Evolutionary conservation across 2,113 vertebrate genomes (phyloP), one percentile per base, ranked within the genome.

Genomic region (Orthochromis indermauri): DNA sequence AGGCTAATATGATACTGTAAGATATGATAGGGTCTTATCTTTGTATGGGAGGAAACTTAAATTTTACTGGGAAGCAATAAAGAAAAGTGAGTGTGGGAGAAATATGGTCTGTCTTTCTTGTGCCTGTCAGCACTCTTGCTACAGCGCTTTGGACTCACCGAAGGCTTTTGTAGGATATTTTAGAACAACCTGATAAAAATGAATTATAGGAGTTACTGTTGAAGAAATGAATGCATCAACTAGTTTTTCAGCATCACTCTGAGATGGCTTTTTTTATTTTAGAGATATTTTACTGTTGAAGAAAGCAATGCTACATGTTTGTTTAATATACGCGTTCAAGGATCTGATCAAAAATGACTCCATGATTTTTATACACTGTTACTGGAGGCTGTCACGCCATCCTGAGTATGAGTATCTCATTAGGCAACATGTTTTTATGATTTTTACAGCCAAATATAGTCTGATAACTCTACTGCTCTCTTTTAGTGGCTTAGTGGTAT

Each of bases 241-340:
- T 9, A 14, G 35, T 68, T 68, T 68, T 21, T 40, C 33, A 40
- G 63, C 33, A 19, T 68, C 19, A 8, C 35, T 9, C 33, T 68
- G 11, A 68, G 19, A 21, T 21, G 11, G 1, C 0, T 2, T 12
- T 13, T 63, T 17, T 2, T 1, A 4, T 11, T 63, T 63, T 4
- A 63, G 31, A 35, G 17, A 11, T 3, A n/a, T 35, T 63, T 10
- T 3, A 7, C 59, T 35, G 16, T 5, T 2, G 31, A 63, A 35
- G 16, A 35, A 63, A 7, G 16, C 17, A 7, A 11, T 63, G 9
- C 59, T 63, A 35, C 31, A 3, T 7, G 31, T 63, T 63, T 63
- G 16, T 63, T 19, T 63, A 33, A 35, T 63, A 10, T 63, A 10
- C 4, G 0, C 5, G 4, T 63, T 63, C 9, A 63, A 63, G 59